phyloP scores from a whole-genome alignment of 2,888 invertebrate genomes.

The Lycaena phlaeas region DNA sequence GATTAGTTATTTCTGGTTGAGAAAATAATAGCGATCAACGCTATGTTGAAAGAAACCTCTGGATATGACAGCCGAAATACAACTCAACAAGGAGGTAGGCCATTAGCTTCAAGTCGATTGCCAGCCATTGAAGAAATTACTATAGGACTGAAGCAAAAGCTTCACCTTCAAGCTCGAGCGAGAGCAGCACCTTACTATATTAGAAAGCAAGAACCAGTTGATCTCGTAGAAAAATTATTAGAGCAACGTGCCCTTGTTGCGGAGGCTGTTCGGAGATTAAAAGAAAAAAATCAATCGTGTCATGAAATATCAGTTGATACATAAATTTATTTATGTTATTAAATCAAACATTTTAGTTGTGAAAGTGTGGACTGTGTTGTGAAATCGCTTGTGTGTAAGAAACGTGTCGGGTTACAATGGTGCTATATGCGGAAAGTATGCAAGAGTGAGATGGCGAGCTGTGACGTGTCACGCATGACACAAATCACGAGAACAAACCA shows the following conservation, averaged over 20 bases:
- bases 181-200: constrained; percentile 67
- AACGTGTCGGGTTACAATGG: constrained; percentile 73
- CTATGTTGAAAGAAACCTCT: constrained; percentile 65
- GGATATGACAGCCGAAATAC: constrained; percentile 44
- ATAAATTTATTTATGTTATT: constrained; percentile 45
- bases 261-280: constrained; percentile 65
- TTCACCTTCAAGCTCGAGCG: constrained; percentile 65
- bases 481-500: constrained; percentile 70
- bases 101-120: constrained; percentile 48
- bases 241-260: constrained; percentile 69
- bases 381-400: constrained; percentile 71
- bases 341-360: constrained; percentile 67
- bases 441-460: constrained; percentile 57
- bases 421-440: constrained; percentile 71
- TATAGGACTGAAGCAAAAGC: constrained; percentile 67
- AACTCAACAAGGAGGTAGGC: constrained; percentile 40
- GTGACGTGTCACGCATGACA: constrained; percentile 66
- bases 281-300: constrained; percentile 66
- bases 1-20: constrained; percentile 39
- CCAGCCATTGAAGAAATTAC: constrained; percentile 65
- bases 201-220: constrained; percentile 69
- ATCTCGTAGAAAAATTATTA: constrained; percentile 61
- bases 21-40: constrained; percentile 27
- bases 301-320: constrained; percentile 68
- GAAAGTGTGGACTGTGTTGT: constrained; percentile 72